Percentiles rank a stretch among this genome's conserved stretches.
Conservation (phyloP, 2,888 invertebrate genomes). For the Limnephilus lunatus region DNA sequence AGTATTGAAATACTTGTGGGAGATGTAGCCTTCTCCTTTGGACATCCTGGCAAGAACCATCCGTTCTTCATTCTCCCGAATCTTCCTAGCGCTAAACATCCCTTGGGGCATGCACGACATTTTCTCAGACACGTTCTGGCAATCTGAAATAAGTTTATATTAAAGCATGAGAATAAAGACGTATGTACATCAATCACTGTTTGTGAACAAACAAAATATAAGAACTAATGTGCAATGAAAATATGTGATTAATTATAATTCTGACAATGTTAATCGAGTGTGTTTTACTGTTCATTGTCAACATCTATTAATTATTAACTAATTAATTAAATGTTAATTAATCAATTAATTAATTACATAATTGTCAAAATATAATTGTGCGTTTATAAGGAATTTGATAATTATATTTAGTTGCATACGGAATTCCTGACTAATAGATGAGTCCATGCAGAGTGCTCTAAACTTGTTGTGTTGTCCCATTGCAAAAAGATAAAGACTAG, state of each 20-base stretch:
- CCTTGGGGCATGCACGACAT: constrained; percentile 89
- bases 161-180: neutral
- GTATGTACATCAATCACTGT: neutral
- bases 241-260: too few relatives aligned
- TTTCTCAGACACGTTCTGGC: constrained; percentile 69
- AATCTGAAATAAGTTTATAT: constrained; percentile 69
- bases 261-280: too few relatives aligned
- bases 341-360: too few relatives aligned
- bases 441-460: neutral
- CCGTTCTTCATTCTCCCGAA: constrained; percentile 79
- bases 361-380: neutral
- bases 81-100: constrained; percentile 84
- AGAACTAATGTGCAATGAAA: too few relatives aligned
- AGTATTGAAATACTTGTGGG: constrained; percentile 71
- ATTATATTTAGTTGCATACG: neutral
- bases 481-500: neutral
- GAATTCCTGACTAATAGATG: neutral
- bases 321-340: too few relatives aligned
- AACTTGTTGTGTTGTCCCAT: neutral
- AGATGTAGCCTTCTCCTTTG: constrained; percentile 70
- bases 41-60: constrained; percentile 77
- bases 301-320: too few relatives aligned
- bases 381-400: neutral
- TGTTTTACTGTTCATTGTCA: neutral
- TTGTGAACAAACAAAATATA: neutral